Evolutionary conservation across 2,888 invertebrate genomes (phyloP).

Genomic region (Dermolepida albohirtum): DNA sequence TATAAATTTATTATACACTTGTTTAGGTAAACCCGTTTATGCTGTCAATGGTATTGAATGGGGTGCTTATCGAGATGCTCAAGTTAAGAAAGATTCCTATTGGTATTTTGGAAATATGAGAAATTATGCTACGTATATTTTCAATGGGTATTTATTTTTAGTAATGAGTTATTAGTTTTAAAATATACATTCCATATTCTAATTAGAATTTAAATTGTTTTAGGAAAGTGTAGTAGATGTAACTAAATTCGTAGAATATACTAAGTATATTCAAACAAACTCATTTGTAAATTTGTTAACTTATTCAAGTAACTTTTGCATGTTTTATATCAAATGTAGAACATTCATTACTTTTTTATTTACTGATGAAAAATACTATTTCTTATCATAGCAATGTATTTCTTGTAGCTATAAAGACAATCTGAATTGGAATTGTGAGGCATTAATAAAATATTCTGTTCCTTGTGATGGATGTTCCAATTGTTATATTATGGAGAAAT

Average conservation of each 20-base stretch:
- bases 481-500: conserved; percentile 66
- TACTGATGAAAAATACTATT: background rate
- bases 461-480: conserved; percentile 87
- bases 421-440: conserved; percentile 78
- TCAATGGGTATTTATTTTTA: conserved; percentile 68
- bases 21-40: conserved; percentile 76
- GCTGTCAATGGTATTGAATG: conserved; percentile 84
- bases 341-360: background rate
- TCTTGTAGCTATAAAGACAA: conserved; percentile 65
- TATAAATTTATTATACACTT: background rate
- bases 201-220: no score
- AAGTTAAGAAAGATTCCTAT: conserved; percentile 81
- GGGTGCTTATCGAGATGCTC: conserved; percentile 87
- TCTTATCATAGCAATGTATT: background rate
- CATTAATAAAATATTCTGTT: conserved; percentile 78
- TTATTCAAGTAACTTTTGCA: no score
- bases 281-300: no score
- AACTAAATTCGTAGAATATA: no score
- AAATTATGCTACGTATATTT: conserved; percentile 81
- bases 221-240: no score
- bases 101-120: conserved; percentile 88
- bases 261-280: no score
- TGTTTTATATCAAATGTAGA: no score
- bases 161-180: background rate
- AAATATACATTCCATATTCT: no score